A percentile compares a stretch with the other conserved stretches of the same genome.
Evolutionary conservation across 2,888 invertebrate species (phyloP).

Genomic region (Drosophila austrosaltans): DNA sequence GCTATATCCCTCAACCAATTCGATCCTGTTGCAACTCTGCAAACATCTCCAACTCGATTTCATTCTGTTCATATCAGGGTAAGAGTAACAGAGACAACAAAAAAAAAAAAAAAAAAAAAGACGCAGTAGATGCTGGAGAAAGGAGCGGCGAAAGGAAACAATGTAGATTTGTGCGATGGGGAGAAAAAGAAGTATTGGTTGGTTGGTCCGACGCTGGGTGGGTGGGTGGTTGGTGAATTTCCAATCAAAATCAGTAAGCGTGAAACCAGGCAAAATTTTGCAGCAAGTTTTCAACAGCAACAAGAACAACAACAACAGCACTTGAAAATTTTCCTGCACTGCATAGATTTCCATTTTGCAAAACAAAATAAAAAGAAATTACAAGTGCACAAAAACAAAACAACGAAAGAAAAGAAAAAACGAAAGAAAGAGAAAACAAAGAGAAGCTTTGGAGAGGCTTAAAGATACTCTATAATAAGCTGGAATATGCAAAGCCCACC

Average conservation of each 20-base stretch:
- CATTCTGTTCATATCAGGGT: constrained; percentile 41
- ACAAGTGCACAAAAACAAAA: neutral
- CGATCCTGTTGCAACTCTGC: constrained; percentile 39
- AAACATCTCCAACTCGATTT: constrained; percentile 49
- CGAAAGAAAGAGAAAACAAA: neutral
- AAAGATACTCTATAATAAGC: too few species aligned
- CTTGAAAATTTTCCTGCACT: constrained; percentile 55
- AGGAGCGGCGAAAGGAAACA: neutral
- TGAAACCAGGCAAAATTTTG: constrained; percentile 69
- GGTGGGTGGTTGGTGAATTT: constrained; percentile 46
- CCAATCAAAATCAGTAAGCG: constrained; percentile 77
- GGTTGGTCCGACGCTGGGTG: neutral
- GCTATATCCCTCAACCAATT: constrained; percentile 35
- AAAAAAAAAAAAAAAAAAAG: too few species aligned
- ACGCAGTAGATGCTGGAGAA: neutral
- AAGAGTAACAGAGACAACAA: neutral
- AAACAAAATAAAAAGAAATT: constrained; percentile 17
- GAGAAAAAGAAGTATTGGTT: neutral
- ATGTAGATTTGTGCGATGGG: neutral
- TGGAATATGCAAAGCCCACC: too few species aligned
- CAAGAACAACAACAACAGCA: constrained; percentile 32
- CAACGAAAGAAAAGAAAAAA: constrained; percentile 12
- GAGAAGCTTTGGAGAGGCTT: too few species aligned
- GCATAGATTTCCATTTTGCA: constrained; percentile 54
- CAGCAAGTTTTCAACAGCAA: constrained; percentile 43